phyloP scores from a whole-genome alignment of 2,797 vertebrate genomes.

The Acipenser transmontanus region DNA sequence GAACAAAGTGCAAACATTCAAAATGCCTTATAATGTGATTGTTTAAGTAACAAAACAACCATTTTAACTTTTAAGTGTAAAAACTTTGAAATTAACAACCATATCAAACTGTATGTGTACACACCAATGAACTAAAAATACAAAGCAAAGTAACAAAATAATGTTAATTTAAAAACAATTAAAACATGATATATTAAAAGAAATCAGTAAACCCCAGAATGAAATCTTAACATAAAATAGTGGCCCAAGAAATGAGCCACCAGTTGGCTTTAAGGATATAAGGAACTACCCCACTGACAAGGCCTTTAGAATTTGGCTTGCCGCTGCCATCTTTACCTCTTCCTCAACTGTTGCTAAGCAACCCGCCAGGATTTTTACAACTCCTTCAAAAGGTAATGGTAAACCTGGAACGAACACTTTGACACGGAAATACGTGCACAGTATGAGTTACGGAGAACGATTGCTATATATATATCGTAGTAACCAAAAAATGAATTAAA shows the following conservation, averaged over 20 bases:
- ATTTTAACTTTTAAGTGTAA: no score
- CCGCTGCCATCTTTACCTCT: constrained; percentile 37
- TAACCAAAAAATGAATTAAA: no score
- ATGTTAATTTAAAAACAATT: constrained; percentile 1
- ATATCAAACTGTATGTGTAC: no score
- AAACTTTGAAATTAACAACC: no score
- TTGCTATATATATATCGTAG: no score
- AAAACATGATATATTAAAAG: constrained; percentile 20
- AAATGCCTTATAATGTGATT: no score
- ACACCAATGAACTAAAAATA: background rate
- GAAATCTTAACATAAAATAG: no score
- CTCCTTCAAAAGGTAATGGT: constrained; percentile 40
- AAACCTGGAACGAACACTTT: constrained; percentile 52
- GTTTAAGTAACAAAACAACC: no score
- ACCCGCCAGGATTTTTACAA: constrained; percentile 37
- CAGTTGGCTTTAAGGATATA: background rate
- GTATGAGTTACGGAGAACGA: no score
- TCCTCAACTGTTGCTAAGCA: constrained; percentile 3
- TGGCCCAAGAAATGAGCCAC: no score
- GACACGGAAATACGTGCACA: constrained; percentile 49
- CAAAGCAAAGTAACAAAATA: background rate
- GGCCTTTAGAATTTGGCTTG: constrained; percentile 40
- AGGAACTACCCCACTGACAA: constrained; percentile 13
- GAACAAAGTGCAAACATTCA: no score
- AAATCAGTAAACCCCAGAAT: background rate